Evolutionary conservation across 2,888 invertebrate genomes (phyloP).

Genomic region (Athalia circularis): DNA sequence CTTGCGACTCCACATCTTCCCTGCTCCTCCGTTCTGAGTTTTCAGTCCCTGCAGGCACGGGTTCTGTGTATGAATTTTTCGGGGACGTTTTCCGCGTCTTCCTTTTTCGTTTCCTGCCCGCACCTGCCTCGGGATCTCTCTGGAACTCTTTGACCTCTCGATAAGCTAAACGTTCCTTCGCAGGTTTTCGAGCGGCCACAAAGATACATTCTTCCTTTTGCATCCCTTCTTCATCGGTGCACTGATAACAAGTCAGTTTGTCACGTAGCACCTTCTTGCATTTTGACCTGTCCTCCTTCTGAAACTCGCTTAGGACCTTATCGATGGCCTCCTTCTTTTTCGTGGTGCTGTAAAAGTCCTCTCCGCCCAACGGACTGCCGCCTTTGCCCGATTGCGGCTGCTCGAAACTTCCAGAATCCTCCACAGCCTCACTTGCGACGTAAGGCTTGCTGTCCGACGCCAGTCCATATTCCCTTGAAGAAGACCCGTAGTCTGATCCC

Average conservation of each 20-base stretch:
- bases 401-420: constrained; percentile 7
- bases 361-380: constrained; percentile 47
- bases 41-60: constrained; percentile 73
- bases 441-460: constrained; percentile 36
- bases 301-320: constrained; percentile 83
- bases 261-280: constrained; percentile 84
- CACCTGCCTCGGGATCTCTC: constrained; percentile 69
- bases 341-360: constrained; percentile 58
- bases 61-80: constrained; percentile 65
- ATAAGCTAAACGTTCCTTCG: constrained; percentile 80
- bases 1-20: constrained; percentile 60
- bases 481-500: constrained; percentile 31
- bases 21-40: constrained; percentile 56
- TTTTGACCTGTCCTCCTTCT: constrained; percentile 82
- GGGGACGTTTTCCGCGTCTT: constrained; percentile 45
- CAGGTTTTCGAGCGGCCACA: constrained; percentile 82
- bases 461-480: neutral
- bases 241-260: constrained; percentile 86
- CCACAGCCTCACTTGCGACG: constrained; percentile 22
- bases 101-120: constrained; percentile 66
- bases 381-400: constrained; percentile 33
- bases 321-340: constrained; percentile 81
- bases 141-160: constrained; percentile 81
- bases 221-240: constrained; percentile 81
- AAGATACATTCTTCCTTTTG: constrained; percentile 89